phyloP scores from a whole-genome alignment of 2,113 vertebrate genomes.

The Rhinopomastus cyanomelas region DNA sequence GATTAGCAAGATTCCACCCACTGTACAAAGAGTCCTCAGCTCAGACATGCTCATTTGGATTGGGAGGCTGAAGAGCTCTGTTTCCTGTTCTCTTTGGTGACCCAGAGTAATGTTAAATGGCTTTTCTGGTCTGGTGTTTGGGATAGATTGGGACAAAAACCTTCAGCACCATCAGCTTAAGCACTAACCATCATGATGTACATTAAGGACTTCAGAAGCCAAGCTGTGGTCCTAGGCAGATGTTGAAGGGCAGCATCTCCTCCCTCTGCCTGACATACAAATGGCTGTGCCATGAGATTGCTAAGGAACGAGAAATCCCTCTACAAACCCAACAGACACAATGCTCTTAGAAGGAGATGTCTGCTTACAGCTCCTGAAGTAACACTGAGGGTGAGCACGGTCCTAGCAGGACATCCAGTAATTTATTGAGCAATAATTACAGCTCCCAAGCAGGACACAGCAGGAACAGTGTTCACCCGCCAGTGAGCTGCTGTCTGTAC shows the following conservation, averaged over 20 bases:
- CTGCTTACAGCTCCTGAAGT: conserved; percentile 4
- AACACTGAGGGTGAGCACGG: neutral
- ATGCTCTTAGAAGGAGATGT: neutral
- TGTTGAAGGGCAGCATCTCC: neutral
- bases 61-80: neutral
- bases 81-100: conserved; percentile 31
- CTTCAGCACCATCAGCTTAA: neutral
- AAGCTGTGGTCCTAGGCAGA: neutral
- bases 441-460: neutral
- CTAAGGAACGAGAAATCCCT: neutral
- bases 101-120: neutral
- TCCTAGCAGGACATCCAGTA: neutral
- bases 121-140: conserved; percentile 14
- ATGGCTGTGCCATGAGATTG: neutral
- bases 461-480: neutral
- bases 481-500: neutral
- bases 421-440: conserved; percentile 45
- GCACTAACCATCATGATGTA: neutral
- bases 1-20: neutral
- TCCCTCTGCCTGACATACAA: neutral
- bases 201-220: neutral
- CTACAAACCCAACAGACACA: neutral
- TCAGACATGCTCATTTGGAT: neutral
- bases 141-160: neutral
- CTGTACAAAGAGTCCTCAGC: neutral